Percentiles rank a stretch among this genome's conserved stretches.
Evolutionary conservation across 2,113 vertebrate genomes (phyloP).

Genomic region (Triplophysa dalaica): DNA sequence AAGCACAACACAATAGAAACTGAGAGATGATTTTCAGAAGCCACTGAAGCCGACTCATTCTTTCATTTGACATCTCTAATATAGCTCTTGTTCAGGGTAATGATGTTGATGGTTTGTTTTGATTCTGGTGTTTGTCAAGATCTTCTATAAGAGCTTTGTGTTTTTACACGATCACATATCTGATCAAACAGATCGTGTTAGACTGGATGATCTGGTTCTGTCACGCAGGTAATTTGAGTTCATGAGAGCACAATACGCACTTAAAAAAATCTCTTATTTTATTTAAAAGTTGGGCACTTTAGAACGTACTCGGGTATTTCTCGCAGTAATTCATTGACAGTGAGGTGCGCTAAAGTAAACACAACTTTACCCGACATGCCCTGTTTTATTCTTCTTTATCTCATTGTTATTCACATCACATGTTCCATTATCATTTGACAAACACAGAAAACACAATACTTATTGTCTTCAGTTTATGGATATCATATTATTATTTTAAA

Average conservation of each 20-base stretch:
- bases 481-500: no score
- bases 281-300: neutral
- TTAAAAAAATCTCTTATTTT: neutral
- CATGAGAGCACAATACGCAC: neutral
- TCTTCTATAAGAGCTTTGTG: neutral
- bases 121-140: neutral
- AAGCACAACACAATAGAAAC: no score
- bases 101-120: neutral
- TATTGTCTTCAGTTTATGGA: no score
- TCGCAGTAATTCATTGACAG: neutral
- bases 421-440: no score
- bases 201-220: conserved; percentile 13
- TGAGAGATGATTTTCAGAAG: no score
- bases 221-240: neutral
- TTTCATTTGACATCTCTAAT: no score
- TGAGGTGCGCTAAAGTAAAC: conserved; percentile 6
- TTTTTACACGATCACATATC: neutral
- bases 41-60: no score
- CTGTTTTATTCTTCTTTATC: neutral
- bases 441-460: no score
- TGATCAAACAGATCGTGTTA: neutral
- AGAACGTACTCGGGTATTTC: neutral
- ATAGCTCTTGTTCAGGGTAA: no score
- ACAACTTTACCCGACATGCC: neutral
- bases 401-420: neutral